Evolutionary conservation across 2,113 vertebrate species (phyloP), one percentile per base, ranked within the genome.

Genomic region (Hypocryptadius cinnamomeus): DNA sequence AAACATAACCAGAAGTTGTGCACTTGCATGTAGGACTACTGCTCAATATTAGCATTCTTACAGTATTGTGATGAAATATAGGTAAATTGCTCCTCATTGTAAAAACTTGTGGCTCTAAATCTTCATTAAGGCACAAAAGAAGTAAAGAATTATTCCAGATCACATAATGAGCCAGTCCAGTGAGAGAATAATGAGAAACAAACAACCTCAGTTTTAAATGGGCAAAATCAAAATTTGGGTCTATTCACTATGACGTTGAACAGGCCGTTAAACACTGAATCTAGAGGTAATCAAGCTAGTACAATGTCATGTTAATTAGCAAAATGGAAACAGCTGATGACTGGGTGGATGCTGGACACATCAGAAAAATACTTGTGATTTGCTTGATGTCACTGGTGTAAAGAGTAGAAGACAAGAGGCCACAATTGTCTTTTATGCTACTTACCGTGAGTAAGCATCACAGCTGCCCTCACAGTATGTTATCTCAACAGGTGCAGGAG

Each of bases 381-480:
- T 70, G 11, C 31, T 76, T 82, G n/a, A 33, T 53, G 17, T 45
- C 81, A 42, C 17, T 51, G 39, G 4, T 56, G n/a, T 85, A 51
- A 56, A 54, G 56, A 63, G 16, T 7, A 35, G 23, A 79, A 89
- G 39, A 57, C 18, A 82, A 73, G 40, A 80, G 21, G 30, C 7
- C 15, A 45, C 28, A 73, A 20, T 78, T 56, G 4, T 22, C 17
- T 85, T 78, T 81, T 39, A 8, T 31, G 42, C 11, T 71, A 91
- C 97, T 33, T 96, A 98, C 98, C 48, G 78, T 66, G 98, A 96
- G n/a, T 48, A 72, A 48, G 96, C 96, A 30, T 92, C 93, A 23
- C 98, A 98, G 92, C 74, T 85, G 53, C 98, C 98, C 73, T 77
- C 82, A 50, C 98, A 98, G 85, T 96, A 97, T 23, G 97, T 39